Evolutionary conservation across 2,888 invertebrate species (phyloP), one percentile per base, ranked within the genome.

Genomic region (Hyposoter didymator): DNA sequence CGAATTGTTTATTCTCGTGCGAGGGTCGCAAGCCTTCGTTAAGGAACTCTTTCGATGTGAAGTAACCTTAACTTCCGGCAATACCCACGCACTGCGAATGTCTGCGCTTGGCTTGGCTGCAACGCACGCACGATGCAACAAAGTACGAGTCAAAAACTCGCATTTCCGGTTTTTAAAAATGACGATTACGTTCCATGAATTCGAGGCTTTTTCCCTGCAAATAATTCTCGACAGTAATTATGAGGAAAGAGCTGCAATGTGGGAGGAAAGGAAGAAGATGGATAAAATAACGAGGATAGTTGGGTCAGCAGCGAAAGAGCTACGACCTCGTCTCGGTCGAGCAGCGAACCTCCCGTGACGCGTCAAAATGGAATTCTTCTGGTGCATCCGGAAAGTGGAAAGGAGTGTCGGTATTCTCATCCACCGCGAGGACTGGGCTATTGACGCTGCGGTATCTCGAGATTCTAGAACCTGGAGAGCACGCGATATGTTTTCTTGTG

Each of bases 361-460:
- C 79, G 49, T 79, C 45, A 62, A 64, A 52, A 75, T 80, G 80
- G 72, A 79, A 84, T 84, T 84, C 75, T 80, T 69, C 52, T 22
- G 76, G 10, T 67, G 80, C 74, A 75, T 35, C 59, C 66, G n/a
- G 64, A 69, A 79, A 47, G 78, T 32, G 49, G 32, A 22, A 55
- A 69, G 14, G 59, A 55, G 66, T 66, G 72, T 73, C 39, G 80
- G 84, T 52, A 84, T 76, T 80, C 72, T 70, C 66, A 39, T 74
- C 69, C 66, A 47, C 12, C 74, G 43, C 74, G 43, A 28, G 55
- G 47, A 55, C 5, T 17, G 52, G n/a, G 55, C 67, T 84, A 83
- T 83, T 69, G 70, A 80, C 45, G 84, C 66, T 64, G 47, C n/a
- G 84, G 84, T 62, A 80, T 84, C 75, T 76, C 72, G 35, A 55